Evolutionary conservation across 2,888 invertebrate genomes (phyloP).

Genomic region (Zaprionus bogoriensis): DNA sequence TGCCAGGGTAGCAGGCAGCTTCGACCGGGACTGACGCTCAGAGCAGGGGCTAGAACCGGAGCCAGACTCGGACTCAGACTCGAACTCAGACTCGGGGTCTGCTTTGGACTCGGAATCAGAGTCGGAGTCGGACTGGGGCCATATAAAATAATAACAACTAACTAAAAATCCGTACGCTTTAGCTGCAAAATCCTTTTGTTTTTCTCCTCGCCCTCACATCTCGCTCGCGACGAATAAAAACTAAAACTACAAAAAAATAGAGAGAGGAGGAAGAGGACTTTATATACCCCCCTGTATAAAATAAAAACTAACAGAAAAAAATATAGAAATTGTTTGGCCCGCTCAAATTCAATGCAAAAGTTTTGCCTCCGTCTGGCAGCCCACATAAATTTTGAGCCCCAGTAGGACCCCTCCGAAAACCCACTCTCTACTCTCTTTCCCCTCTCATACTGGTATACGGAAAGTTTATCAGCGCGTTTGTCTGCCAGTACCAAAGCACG

Average conservation of each 20-base stretch:
- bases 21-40: conserved; percentile 27
- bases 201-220: conserved; percentile 29
- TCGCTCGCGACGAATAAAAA: conserved; percentile 23
- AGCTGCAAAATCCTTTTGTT: conserved; percentile 79
- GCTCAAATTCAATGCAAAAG: conserved; percentile 76
- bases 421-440: not conserved
- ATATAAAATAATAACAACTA: conserved; percentile 77
- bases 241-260: conserved; percentile 46
- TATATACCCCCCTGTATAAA: too few relatives aligned
- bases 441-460: conserved; percentile 38
- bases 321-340: conserved; percentile 72
- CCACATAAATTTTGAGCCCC: conserved; percentile 69
- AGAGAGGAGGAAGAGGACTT: not conserved
- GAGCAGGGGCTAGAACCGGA: not conserved
- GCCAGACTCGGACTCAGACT: conserved; percentile 23
- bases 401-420: conserved; percentile 12
- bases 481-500: conserved; percentile 36
- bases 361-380: conserved; percentile 65
- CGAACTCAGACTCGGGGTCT: conserved; percentile 8
- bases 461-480: conserved; percentile 72
- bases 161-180: conserved; percentile 77
- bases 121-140: conserved; percentile 43
- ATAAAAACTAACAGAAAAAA: conserved; percentile 22
- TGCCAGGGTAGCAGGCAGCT: conserved; percentile 53
- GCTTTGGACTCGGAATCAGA: conserved; percentile 31